A percentile compares a stretch with the other conserved stretches of the same genome.
These are phyloP conservation scores for Euphysa ruthae DNA, from an alignment of 30 jellyfish, hydroid and myxozoan genomes.

Conservation along the genomic window DNA sequence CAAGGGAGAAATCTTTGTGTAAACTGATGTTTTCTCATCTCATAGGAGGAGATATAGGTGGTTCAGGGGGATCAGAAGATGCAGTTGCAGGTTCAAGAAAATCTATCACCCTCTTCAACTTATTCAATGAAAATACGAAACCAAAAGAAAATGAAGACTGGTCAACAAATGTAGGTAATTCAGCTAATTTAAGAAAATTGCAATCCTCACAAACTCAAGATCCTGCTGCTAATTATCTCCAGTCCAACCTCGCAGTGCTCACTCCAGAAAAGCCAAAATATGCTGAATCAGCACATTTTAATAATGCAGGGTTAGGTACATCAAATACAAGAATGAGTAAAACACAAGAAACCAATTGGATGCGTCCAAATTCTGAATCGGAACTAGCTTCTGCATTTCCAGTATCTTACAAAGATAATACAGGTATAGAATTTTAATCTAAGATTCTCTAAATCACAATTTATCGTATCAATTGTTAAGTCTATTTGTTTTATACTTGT, in stretches of 20 bases:
- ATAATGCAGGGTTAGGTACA: conserved; percentile 47
- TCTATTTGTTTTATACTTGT: too few species aligned
- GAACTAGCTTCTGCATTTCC: conserved; percentile 87
- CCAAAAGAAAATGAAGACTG: neutral
- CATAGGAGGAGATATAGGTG: too few species aligned
- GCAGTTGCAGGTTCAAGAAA: neutral
- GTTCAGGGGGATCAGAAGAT: conserved; percentile 12
- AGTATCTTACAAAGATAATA: conserved; percentile 30
- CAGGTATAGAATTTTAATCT: neutral
- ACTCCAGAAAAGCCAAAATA: conserved; percentile 73
- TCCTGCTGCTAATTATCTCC: conserved; percentile 43
- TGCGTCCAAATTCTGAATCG: conserved; percentile 72
- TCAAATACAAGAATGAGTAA: conserved; percentile 69
- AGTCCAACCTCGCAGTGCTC: conserved; percentile 70
- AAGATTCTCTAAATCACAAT: too few species aligned
- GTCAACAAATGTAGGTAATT: neutral
- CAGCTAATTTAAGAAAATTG: neutral
- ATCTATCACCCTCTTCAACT: conserved; percentile 5
- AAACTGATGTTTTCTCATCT: too few species aligned
- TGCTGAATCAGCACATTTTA: conserved; percentile 38
- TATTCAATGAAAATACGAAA: neutral
- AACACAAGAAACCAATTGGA: conserved; percentile 93
- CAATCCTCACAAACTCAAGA: neutral
- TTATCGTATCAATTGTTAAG: too few species aligned
- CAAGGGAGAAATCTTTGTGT: too few species aligned